Base-by-base conservation (phyloP, 2,113 vertebrate genomes). In the Redunca redunca region DNA sequence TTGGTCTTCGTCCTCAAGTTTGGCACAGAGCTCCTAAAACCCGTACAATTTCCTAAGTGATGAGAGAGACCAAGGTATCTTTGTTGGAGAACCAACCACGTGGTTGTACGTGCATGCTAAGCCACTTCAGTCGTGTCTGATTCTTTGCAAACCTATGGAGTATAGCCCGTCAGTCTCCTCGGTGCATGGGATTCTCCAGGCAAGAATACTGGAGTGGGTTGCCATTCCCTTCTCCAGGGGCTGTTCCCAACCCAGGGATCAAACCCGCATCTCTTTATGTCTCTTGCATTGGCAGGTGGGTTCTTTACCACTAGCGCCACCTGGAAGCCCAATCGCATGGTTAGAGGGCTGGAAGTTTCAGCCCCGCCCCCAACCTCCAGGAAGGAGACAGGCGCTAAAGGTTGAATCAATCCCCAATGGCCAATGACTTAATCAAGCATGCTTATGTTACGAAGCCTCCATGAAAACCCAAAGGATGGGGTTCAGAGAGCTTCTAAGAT, bases 311-410 rank as follows among this genome's bases (percentile, higher is more conserved):
- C 23, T 43, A 26, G 71, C 0, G 1, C 40, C 36, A 77, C 33
- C 57, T 6, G 57, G 57, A 52, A 78, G 43, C 60, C 33, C 25
- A 81, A 36, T 23, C 5, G 0, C 3, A 14, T 26, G 30, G 16
- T 62, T 62, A 19, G 23, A 30, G 25, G 23, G 43, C 26, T 62
- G 15, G 55, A 81, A 36, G 23, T 14, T 50, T 48, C 57, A 4
- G 1, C 25, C 46, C 11, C 5, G 1, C 15, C 4, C 46, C 23
- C 46, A 0, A 21, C 16, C 46, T 52, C 11, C 1, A 3, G 15
- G 55, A 33, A 52, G 23, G 2, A 43, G 43, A 60, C 9, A 60
- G 21, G 15, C 9, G 30, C 30, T n/a, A 10, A 55, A 80, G 23
- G 46, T 21, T 64, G 25, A 82, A 82, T 40, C 23, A 62, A 1